Evolutionary conservation across 2,888 invertebrate genomes (phyloP), one percentile per base, ranked within the genome.

Genomic region (Pollenia labialis): DNA sequence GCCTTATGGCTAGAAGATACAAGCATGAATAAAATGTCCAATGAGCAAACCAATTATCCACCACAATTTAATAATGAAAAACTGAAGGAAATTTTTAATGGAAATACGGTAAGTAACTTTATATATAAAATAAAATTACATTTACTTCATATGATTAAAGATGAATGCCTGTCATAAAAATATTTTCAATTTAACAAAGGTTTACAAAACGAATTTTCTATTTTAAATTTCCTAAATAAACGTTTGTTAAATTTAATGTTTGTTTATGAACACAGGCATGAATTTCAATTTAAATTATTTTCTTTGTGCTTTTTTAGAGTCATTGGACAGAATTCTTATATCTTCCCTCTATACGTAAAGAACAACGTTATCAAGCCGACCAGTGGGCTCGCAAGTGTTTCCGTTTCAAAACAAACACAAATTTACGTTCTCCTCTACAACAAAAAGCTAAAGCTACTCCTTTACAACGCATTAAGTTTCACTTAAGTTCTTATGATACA

Each of bases 1-100:
- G 94, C 94, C 0, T 92, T 97, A 18, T 97, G 97, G 97, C 92
- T 97, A 80, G 97, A 97, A 91, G 97, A 97, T 90, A 95, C 96
- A 0, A 94, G 95, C 83, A 93, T 97, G 2, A 97, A 96, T 91
- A 96, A 96, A 90, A 90, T 92, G 14, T 84, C 91, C 7, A 90
- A 88, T 32, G 90, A 92, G 81, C 90, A 91, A n/a, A 87, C 89
- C 4, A 91, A 96, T 50, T 93, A 97, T 56, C 97, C 97, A 10
- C 95, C 96, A 0, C 96, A 96, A 89, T 97, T 96, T 90, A 95
- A 96, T 92, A 94, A 96, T 8, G 94, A 94, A 80, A 94, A 95
- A 88, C 92, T 97, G 64, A 92, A 94, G 1, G 93, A 94, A 48
- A 94, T 97, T 52, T 94, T 97, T 80, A 95, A 94, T 90, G 95